Evolutionary conservation across 2,113 vertebrate species (phyloP), one percentile per base, ranked within the genome.

Genomic region (Chaenogobius annularis): DNA sequence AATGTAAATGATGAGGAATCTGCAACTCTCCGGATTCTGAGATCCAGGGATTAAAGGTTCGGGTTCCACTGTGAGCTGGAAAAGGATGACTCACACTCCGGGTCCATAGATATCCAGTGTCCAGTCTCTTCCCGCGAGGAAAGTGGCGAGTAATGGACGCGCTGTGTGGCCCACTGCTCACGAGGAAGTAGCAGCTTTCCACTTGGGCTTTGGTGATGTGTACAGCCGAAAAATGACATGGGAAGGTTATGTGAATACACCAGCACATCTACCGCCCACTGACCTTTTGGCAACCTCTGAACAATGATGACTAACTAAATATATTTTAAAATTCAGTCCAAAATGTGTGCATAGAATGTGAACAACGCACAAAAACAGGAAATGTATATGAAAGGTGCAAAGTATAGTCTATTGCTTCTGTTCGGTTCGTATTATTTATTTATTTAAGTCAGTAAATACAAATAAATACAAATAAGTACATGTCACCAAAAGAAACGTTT

Each of bases 1-100:
- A 92, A 86, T 84, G 83, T 83, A 92, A 93, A 92, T 87, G 88
- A 92, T 85, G 77, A 85, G 92, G 90, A 93, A 94, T 94, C 84
- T 92, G 92, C 89, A 91, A 91, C 89, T 90, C 91, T 84, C 87
- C 78, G 80, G 83, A 90, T 90, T 91, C 87, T 82, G 77, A 88
- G 85, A 91, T 88, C 84, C 62, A 55, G 52, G 90, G 91, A 92
- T 93, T 93, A 93, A 92, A 90, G 90, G 84, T 90, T 93, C 91
- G 83, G 75, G 86, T 92, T 93, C 84, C 90, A 84, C 71, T 81
- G 76, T 84, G 89, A 73, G 68, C 79, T 87, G 82, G 84, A 85
- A 84, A 85, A 68, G 84, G 83, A 87, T 87, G 86, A 88, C 75
- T 88, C 86, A 83, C 84, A 75, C 62, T 85, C 75, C 84, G 3